phyloP scores from a whole-genome alignment of 1,140 invertebrate species.

The Pseudoatta argentina region DNA sequence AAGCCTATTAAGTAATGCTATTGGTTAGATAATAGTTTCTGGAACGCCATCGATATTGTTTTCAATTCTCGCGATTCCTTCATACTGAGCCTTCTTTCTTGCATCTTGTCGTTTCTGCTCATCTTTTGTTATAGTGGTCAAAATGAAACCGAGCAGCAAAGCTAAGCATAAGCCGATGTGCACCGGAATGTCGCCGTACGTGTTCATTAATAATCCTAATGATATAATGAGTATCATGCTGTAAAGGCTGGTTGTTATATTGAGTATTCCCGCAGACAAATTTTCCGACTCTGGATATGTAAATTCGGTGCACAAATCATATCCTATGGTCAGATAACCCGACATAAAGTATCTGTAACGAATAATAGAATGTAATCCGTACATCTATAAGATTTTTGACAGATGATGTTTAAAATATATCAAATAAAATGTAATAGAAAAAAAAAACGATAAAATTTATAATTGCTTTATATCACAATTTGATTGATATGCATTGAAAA shows the following conservation, averaged over 20 bases:
- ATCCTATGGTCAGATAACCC: conserved; percentile 91
- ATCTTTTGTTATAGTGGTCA: conserved; percentile 87
- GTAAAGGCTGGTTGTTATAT: conserved; percentile 89
- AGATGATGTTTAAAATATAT: not conserved
- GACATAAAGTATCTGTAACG: conserved; percentile 90
- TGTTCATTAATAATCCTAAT: conserved; percentile 75
- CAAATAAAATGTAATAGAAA: not conserved
- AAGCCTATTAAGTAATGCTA: conserved; percentile 2
- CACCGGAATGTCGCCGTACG: conserved; percentile 77
- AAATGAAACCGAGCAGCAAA: conserved; percentile 86
- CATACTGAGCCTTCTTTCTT: conserved; percentile 65
- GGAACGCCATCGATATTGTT: conserved; percentile 9
- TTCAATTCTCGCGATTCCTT: conserved; percentile 23
- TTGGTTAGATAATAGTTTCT: not conserved
- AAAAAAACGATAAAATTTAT: not conserved
- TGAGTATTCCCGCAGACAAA: conserved; percentile 89
- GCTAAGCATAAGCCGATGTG: conserved; percentile 83
- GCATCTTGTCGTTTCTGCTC: conserved; percentile 87
- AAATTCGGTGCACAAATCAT: conserved; percentile 92
- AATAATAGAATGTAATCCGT: not conserved
- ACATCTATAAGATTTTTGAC: not conserved
- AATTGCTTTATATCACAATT: not conserved
- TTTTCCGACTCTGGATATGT: conserved; percentile 91
- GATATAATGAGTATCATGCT: conserved; percentile 86
- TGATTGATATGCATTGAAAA: too few species aligned